Evolutionary conservation across 2,888 invertebrate genomes (phyloP), one percentile per base, ranked within the genome.

Genomic region (Eretmocerus hayati): DNA sequence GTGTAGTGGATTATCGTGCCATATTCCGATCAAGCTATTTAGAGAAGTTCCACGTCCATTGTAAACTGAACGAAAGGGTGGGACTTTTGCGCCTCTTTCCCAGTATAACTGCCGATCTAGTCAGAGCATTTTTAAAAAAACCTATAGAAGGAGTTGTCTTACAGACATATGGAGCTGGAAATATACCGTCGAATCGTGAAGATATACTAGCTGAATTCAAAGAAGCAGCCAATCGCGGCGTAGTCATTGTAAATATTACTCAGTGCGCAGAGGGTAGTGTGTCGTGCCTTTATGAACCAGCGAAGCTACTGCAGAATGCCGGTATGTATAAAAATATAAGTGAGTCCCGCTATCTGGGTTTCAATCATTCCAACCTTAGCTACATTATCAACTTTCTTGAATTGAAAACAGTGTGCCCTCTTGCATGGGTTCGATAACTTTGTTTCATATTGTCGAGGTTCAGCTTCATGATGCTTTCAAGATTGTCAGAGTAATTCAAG

Each of bases 141-240:
- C 87, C 92, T 13, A 85, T 86, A 51, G 73, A 80, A 60, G 87
- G 96, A 13, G 84, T 95, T 0, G 87, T 97, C 0, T 71, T 97
- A 33, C 90, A 94, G 72, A 88, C 89, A 0, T 97, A 92, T 62
- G 97, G 97, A 0, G 81, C 89, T 0, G 97, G 97, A 0, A 97
- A 99, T 66, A 81, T 94, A 30, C 96, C 96, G 0, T 81, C 84
- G 0, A 85, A 87, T 63, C 79, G 91, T 8, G 72, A 74, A n/a
- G 94, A 94, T 59, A 74, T 97, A 2, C 71, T 93, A 6, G 74
- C 80, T 0, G 86, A 81, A 56, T 73, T 96, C 18, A 74, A 75
- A 22, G 75, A 76, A 0, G 93, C 94, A 0, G 77, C 84, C 0
- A 71, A 79, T 8, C 74, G 88, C 11, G 91, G 90, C 0, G 81